Base-by-base conservation (phyloP, 2,888 invertebrate genomes). In the Congeria kusceri region DNA sequence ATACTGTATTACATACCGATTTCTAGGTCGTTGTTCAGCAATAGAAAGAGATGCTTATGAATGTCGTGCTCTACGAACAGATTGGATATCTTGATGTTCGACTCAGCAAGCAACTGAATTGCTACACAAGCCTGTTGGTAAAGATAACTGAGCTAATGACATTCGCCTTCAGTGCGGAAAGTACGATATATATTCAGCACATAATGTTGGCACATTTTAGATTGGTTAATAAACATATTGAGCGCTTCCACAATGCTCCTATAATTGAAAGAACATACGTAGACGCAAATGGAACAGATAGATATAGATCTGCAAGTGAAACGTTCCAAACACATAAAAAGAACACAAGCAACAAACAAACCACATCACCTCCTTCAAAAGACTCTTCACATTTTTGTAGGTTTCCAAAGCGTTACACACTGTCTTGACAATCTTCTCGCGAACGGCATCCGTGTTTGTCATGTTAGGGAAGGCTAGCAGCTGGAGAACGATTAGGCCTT, bases 401-500 rank as follows among this genome's bases (percentile, higher is more conserved):
- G 82, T 76, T 9, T 53, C 58, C 84, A 92, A 87, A 13, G 89
- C 87, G 15, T 69, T 63, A n/a, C 66, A 74, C 44, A 91, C 79
- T 44, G 87, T 69, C 25, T 77, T 70, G 0, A 85, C 84, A n/a
- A 91, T 70, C 2, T 76, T 83, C 3, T 75, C 27, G 49, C 87
- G 87, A 46, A 84, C 77, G 20, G 71, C 72, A 20, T 58, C 63
- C 3, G 80, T 72, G 61, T 79, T 64, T 23, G 86, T 59, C 20
- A 85, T 61, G 3, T 68, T 62, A 5, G 77, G 76, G 18, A 87
- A 84, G 7, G 88, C 82, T 62, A 92, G 70, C 18, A 92, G 78
- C 77, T 92, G 92, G n/a, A 92, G 61, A 13, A 90, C 78, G 39
- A 91, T 89, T 56, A 92, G 70, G 1, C 91, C 91, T 77, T 91